Evolutionary conservation across 1,140 invertebrate species (phyloP).

Genomic region (Pogonomyrmex barbatus): DNA sequence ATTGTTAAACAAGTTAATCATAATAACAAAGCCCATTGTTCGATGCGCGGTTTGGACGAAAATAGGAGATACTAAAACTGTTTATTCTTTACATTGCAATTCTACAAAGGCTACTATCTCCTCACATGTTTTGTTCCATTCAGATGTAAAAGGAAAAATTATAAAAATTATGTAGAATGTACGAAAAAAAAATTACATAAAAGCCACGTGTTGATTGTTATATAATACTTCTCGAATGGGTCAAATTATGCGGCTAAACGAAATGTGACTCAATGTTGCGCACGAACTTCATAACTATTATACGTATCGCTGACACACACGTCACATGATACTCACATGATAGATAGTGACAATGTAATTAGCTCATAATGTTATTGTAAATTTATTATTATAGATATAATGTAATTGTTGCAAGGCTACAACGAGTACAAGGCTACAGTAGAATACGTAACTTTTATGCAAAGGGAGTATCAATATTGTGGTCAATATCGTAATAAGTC

Average conservation of each 20-base stretch:
- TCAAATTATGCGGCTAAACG: slow-evolving; percentile 27
- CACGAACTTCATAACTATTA: background rate
- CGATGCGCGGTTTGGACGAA: background rate
- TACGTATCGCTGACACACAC: slow-evolving; percentile 7
- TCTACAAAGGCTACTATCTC: background rate
- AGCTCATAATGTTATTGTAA: background rate
- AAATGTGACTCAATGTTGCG: slow-evolving; percentile 31
- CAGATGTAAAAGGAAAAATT: background rate
- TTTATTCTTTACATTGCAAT: background rate
- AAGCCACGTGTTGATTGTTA: slow-evolving; percentile 30
- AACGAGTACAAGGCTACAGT: background rate
- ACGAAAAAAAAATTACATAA: slow-evolving; percentile 2
- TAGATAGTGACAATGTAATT: slow-evolving; percentile 1
- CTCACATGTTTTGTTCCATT: background rate
- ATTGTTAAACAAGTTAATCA: slow-evolving; percentile 13
- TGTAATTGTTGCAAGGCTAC: background rate
- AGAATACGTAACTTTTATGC: background rate
- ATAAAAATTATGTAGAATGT: background rate
- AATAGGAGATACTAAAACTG: background rate
- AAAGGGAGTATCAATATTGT: background rate
- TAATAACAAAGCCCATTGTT: slow-evolving; percentile 21
- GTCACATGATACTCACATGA: background rate
- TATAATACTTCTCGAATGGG: background rate
- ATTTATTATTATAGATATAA: background rate
- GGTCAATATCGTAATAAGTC: slow-evolving; percentile 2